Percentiles rank a stretch among this genome's conserved stretches.
Evolutionary conservation across 2,113 vertebrate species (phyloP).

Genomic region (Lampris incognitus): DNA sequence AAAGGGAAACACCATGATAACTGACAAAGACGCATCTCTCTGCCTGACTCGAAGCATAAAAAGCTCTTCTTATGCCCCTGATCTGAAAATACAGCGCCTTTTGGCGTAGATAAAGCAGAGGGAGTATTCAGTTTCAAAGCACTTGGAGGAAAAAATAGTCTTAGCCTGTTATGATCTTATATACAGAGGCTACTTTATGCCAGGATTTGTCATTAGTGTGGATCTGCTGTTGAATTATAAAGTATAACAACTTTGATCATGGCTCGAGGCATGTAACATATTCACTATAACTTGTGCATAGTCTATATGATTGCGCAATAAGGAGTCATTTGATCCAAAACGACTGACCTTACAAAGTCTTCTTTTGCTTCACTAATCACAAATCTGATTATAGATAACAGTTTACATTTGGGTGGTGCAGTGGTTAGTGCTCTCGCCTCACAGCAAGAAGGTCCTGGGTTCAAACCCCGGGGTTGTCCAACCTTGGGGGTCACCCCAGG

Average conservation of each 20-base stretch:
- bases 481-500: too few relatives aligned
- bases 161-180: too few relatives aligned
- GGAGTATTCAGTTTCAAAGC: neutral
- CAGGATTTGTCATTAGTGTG: neutral
- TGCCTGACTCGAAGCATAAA: neutral
- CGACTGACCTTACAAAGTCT: slow-evolving; percentile 4
- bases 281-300: slow-evolving; percentile 42
- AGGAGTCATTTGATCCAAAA: slow-evolving; percentile 48
- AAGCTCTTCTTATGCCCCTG: slow-evolving; percentile 2
- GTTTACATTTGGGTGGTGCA: neutral
- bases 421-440: too few relatives aligned
- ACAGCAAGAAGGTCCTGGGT: too few relatives aligned
- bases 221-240: slow-evolving; percentile 11
- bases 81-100: neutral
- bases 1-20: neutral
- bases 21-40: neutral
- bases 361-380: slow-evolving; percentile 61
- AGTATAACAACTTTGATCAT: neutral
- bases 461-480: too few relatives aligned
- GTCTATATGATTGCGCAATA: slow-evolving; percentile 57
- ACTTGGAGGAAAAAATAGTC: neutral
- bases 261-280: neutral
- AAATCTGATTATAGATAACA: slow-evolving; percentile 33
- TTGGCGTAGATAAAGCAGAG: slow-evolving; percentile 1
- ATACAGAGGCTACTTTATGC: too few relatives aligned